A percentile compares a stretch with the other conserved stretches of the same genome.
Conservation (phyloP, 2,797 vertebrate species). For the Melopsittacus undulatus region DNA sequence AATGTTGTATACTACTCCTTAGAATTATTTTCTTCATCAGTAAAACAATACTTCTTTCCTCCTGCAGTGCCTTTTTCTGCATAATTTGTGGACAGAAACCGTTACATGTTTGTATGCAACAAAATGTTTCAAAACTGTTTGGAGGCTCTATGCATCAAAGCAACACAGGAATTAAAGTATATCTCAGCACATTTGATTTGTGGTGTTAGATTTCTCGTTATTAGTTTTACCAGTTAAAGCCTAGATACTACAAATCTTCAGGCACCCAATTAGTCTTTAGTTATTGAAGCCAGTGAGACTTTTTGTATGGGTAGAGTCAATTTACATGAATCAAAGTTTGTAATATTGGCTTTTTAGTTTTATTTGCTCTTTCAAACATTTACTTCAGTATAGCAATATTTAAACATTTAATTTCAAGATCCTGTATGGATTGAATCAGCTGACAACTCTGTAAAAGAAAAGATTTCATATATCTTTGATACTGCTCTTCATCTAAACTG, state of each 20-base stretch:
- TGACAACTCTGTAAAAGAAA: neutral
- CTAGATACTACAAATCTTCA: neutral
- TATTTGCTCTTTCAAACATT: constrained; percentile 22
- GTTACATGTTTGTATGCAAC: neutral
- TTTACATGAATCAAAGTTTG: constrained; percentile 43
- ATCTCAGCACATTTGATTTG: neutral
- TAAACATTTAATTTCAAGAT: constrained; percentile 5
- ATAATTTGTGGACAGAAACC: neutral
- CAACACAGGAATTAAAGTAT: neutral
- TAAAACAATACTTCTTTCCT: neutral
- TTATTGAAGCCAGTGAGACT: neutral
- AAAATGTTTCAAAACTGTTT: neutral
- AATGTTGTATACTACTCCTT: neutral
- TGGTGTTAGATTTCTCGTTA: neutral
- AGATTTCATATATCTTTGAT: neutral
- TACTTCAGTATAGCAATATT: constrained; percentile 1
- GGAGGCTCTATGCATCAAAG: neutral
- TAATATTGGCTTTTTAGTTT: constrained; percentile 38
- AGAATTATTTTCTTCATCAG: neutral
- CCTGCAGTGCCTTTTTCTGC: neutral
- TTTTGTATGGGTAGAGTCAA: neutral
- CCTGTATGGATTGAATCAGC: neutral
- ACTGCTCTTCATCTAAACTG: neutral
- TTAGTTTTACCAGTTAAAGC: constrained; percentile 8
- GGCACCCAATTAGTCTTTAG: neutral